These are phyloP conservation scores for Thunnus maccoyii DNA, from an alignment of 2,113 vertebrate species.

Conservation along the genomic window DNA sequence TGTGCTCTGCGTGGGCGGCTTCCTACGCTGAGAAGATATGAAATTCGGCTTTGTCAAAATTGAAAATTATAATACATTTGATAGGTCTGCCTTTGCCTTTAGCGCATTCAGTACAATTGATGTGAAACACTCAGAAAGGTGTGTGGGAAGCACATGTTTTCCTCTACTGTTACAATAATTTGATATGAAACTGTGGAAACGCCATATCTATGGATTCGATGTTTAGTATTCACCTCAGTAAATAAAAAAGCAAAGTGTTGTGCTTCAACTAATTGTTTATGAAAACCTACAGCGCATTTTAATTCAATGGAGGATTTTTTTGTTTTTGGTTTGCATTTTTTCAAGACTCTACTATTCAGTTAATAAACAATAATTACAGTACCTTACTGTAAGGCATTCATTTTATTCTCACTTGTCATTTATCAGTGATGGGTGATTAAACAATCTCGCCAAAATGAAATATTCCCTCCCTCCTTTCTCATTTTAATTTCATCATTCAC, in stretches of 20 bases:
- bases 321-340: neutral
- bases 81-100: conserved; percentile 61
- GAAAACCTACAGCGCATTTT: neutral
- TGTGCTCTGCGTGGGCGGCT: conserved; percentile 44
- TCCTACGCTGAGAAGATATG: conserved; percentile 37
- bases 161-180: conserved; percentile 35
- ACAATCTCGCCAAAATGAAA: neutral
- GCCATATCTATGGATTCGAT: conserved; percentile 13
- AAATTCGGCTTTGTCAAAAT: conserved; percentile 62
- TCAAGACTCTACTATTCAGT: neutral
- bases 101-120: conserved; percentile 45
- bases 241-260: conserved; percentile 5
- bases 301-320: conserved; percentile 2
- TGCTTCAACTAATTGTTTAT: conserved; percentile 20
- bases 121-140: conserved; percentile 41
- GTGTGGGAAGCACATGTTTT: conserved; percentile 52
- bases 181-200: conserved; percentile 38
- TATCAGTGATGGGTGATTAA: neutral
- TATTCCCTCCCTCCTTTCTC: neutral
- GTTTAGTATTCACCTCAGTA: conserved; percentile 8
- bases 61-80: conserved; percentile 66
- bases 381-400: neutral
- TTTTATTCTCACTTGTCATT: neutral
- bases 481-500: conserved; percentile 27
- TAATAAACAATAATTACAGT: conserved; percentile 31